Percentiles rank a stretch among this genome's conserved stretches.
phyloP scores from a whole-genome alignment of 2,797 vertebrate genomes.

The Clarias fuscus region DNA sequence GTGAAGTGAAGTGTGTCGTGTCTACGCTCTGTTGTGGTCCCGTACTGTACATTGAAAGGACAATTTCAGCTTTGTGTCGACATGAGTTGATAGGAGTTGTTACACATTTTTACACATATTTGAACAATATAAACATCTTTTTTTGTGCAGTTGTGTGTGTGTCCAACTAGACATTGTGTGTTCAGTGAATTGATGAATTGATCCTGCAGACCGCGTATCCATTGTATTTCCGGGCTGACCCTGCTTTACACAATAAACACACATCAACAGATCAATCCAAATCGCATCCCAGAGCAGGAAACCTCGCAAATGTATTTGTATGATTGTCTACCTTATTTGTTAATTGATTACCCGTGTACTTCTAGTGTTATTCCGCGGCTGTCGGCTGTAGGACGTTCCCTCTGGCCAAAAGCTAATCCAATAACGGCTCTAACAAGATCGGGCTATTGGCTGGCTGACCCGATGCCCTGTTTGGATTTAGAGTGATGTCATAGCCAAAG shows the following conservation, averaged over 20 bases:
- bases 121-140: not conserved
- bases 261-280: slow-evolving; percentile 28
- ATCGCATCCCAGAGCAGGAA: not conserved
- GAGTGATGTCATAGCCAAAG: slow-evolving; percentile 34
- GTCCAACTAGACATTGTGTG: not conserved
- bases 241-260: slow-evolving; percentile 11
- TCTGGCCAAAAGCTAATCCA: slow-evolving; percentile 37
- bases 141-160: not conserved
- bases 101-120: not conserved
- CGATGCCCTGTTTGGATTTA: slow-evolving; percentile 42
- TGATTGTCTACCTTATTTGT: slow-evolving; percentile 38
- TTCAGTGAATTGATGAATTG: not conserved
- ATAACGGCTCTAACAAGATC: slow-evolving; percentile 31
- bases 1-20: not conserved
- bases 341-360: slow-evolving; percentile 42
- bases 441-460: slow-evolving; percentile 27
- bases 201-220: not conserved
- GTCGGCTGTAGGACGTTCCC: slow-evolving; percentile 12
- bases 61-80: not conserved
- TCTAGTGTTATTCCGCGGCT: not conserved
- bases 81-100: not conserved
- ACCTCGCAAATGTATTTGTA: slow-evolving; percentile 28
- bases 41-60: not conserved
- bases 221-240: not conserved
- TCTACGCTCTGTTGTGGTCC: not conserved